These are phyloP conservation scores for Struthidea cinerea DNA, from an alignment of 2,113 vertebrate species.

Conservation along the genomic window DNA sequence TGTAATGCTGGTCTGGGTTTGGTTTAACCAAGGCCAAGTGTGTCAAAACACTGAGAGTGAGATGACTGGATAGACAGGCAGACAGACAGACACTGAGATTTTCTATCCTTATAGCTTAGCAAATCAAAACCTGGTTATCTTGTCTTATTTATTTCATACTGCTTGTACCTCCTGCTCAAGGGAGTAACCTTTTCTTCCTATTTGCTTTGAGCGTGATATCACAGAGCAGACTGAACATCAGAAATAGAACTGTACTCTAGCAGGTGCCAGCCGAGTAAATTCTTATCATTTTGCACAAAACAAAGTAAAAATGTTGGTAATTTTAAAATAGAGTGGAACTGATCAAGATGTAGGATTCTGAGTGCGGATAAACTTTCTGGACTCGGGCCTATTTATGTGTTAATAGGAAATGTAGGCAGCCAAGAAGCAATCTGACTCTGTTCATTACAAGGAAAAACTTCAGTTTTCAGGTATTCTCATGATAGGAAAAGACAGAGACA, in stretches of 20 bases:
- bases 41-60: neutral
- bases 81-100: neutral
- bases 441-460: neutral
- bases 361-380: neutral
- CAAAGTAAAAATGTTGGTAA: neutral
- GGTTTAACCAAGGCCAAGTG: neutral
- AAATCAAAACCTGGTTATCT: neutral
- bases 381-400: neutral
- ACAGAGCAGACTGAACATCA: neutral
- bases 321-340: neutral
- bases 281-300: neutral
- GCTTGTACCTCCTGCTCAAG: neutral
- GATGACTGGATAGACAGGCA: neutral
- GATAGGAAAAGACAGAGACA: neutral
- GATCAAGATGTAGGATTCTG: neutral
- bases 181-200: neutral
- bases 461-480: neutral
- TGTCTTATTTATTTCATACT: neutral
- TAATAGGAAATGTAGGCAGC: neutral
- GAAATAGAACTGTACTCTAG: neutral
- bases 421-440: neutral
- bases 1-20: neutral
- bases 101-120: neutral
- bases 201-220: neutral
- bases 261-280: neutral